Conservation (phyloP, 2,113 vertebrate species). For the Cinclus cinclus region DNA sequence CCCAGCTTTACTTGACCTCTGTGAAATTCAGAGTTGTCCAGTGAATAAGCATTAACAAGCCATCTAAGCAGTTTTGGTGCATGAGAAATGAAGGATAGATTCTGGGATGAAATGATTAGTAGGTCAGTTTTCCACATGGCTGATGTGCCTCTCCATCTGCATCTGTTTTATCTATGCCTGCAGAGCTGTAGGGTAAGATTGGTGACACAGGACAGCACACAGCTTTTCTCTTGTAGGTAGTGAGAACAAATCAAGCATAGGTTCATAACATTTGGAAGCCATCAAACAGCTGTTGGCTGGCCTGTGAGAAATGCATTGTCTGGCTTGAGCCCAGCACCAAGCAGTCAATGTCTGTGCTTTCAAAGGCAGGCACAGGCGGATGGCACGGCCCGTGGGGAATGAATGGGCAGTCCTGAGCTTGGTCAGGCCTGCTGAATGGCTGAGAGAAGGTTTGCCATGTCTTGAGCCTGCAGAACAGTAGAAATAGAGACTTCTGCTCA, state of each 20-base stretch:
- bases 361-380: not conserved
- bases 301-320: not conserved
- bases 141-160: not conserved
- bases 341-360: not conserved
- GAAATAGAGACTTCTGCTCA: not conserved
- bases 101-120: conserved; percentile 31
- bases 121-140: conserved; percentile 44
- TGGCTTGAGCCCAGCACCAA: not conserved
- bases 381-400: not conserved
- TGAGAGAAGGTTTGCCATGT: not conserved
- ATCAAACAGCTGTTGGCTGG: not conserved
- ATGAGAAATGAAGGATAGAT: not conserved
- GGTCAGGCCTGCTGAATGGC: not conserved
- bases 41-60: not conserved
- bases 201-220: not conserved
- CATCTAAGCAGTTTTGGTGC: conserved; percentile 42
- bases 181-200: not conserved
- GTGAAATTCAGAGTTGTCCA: not conserved
- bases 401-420: not conserved
- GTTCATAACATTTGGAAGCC: not conserved
- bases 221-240: conserved; percentile 5
- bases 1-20: not conserved
- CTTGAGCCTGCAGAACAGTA: not conserved
- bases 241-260: not conserved
- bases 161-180: not conserved